Evolutionary conservation across 35 echinoderm and acorn worm species (phyloP).

Genomic region (Eucidaris tribuloides): DNA sequence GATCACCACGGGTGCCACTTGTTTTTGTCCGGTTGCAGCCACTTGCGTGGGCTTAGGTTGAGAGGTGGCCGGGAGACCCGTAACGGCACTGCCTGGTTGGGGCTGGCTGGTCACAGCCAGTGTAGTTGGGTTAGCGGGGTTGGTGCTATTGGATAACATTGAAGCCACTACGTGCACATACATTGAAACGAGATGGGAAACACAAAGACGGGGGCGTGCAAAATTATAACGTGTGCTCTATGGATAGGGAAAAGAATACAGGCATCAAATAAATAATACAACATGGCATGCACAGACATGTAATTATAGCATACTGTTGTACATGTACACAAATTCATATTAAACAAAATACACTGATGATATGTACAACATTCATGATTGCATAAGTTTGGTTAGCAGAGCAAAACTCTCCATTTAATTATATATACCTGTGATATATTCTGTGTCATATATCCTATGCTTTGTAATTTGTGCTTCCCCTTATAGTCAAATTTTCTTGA

Average conservation of each 20-base stretch:
- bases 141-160: slow-evolving; percentile 8
- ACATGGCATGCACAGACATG: no score
- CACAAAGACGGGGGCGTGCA: not conserved
- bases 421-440: no score
- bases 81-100: not conserved
- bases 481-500: no score
- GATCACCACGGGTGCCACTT: not conserved
- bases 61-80: not conserved
- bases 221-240: not conserved
- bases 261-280: not conserved
- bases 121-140: not conserved
- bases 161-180: slow-evolving; percentile 19
- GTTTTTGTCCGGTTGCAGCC: not conserved
- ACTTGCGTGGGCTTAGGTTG: not conserved
- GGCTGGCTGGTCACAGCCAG: not conserved
- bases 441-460: no score
- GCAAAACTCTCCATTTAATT: no score
- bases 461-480: no score
- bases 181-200: no score
- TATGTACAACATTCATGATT: no score
- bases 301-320: no score
- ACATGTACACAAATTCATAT: not conserved
- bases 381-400: no score
- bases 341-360: not conserved
- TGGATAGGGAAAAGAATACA: not conserved